Evolutionary conservation across 2,797 vertebrate genomes (phyloP).

Genomic region (Coregonus suidteri): DNA sequence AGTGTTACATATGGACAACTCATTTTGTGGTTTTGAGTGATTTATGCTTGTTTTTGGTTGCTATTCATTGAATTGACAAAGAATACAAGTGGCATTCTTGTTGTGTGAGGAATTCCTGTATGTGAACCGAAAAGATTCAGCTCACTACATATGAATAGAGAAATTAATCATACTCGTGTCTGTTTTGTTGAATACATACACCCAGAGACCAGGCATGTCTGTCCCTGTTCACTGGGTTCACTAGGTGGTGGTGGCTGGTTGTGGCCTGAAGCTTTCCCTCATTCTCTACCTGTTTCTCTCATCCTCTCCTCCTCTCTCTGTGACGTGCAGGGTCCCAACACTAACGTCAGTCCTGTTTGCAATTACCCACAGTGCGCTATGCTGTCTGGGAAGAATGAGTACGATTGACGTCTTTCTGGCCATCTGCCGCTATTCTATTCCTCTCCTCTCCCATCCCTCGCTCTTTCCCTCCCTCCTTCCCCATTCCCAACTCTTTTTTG

Average conservation of each 20-base stretch:
- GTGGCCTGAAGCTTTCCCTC: slow-evolving; percentile 18
- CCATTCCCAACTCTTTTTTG: slow-evolving; percentile 61
- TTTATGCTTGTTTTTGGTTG: neutral
- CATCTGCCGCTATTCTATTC: neutral
- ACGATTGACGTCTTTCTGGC: slow-evolving; percentile 45
- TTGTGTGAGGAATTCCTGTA: neutral
- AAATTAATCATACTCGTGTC: neutral
- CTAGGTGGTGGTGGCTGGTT: neutral
- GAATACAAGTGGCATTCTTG: neutral
- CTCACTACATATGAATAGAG: neutral
- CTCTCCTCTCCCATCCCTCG: neutral
- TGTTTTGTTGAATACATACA: neutral
- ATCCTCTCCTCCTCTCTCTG: slow-evolving; percentile 15
- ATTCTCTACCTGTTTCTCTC: neutral
- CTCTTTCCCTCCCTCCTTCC: slow-evolving; percentile 26
- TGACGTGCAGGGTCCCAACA: slow-evolving; percentile 44
- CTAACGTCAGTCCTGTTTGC: slow-evolving; percentile 56
- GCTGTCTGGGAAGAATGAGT: slow-evolving; percentile 73
- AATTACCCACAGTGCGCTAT: slow-evolving; percentile 62
- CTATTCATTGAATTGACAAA: neutral
- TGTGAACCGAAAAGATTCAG: neutral
- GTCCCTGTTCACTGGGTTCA: neutral
- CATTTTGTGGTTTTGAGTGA: neutral
- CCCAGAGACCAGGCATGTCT: too few species aligned
- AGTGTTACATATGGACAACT: slow-evolving; percentile 30